Evolutionary conservation across 53 echinoderm and acorn worm genomes (phyloP).

Genomic region (Arbacia lixula): DNA sequence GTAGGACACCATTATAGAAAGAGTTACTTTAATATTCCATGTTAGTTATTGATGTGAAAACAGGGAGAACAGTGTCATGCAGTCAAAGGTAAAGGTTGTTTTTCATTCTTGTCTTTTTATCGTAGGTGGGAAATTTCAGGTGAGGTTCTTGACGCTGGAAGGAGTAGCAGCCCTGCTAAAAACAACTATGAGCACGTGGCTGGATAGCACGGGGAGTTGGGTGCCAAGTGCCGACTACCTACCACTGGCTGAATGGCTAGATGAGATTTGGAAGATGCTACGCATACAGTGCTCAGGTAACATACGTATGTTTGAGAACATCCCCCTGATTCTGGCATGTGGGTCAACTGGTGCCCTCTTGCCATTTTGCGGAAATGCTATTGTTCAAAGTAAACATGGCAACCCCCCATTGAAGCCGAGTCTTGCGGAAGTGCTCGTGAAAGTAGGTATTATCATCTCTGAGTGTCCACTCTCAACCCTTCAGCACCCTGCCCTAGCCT

Average conservation of each 20-base stretch:
- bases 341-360: neutral
- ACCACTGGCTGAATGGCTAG: neutral
- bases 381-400: conserved; percentile 7
- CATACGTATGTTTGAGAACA: neutral
- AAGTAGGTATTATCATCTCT: conserved; percentile 9
- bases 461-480: conserved; percentile 1
- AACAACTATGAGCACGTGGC: neutral
- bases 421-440: neutral
- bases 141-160: conserved; percentile 5
- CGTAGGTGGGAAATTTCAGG: conserved; percentile 14
- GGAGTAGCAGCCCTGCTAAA: neutral
- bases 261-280: conserved; percentile 4
- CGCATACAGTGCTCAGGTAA: conserved; percentile 17
- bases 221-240: neutral
- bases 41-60: no score
- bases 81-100: no score
- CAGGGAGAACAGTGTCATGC: no score
- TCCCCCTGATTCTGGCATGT: neutral
- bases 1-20: no score
- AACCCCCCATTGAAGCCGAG: neutral
- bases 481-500: neutral
- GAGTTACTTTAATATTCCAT: no score
- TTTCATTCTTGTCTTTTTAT: neutral
- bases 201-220: neutral
- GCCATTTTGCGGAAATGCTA: neutral